Evolutionary conservation across 2,113 vertebrate genomes (phyloP).

Genomic region (Xyliphius kryptos): DNA sequence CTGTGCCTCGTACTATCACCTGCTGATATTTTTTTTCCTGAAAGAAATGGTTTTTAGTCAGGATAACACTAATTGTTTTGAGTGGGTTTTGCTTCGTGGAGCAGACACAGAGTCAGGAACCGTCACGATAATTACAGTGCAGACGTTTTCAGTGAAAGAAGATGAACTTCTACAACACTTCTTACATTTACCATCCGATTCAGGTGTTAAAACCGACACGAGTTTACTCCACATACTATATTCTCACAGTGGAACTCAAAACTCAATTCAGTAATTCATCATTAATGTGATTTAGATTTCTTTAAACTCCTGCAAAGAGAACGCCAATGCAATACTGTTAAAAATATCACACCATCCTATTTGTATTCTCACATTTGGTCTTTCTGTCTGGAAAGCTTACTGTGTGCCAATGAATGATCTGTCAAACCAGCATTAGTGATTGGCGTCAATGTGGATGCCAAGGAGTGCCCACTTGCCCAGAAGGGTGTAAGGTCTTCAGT

Average conservation of each 20-base stretch:
- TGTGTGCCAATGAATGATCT: constrained; percentile 55
- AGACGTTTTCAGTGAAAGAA: constrained; percentile 40
- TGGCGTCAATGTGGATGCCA: constrained; percentile 56
- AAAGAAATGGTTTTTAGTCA: constrained; percentile 38
- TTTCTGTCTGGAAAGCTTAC: constrained; percentile 1
- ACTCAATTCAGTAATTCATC: too few relatives aligned
- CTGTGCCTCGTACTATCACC: constrained; percentile 50
- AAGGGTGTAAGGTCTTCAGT: constrained; percentile 57
- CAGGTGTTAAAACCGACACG: too few relatives aligned
- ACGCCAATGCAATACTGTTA: too few relatives aligned
- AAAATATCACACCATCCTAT: not conserved
- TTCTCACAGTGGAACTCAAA: too few relatives aligned
- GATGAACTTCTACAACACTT: constrained; percentile 20
- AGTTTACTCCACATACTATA: too few relatives aligned
- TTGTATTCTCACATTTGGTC: constrained; percentile 13
- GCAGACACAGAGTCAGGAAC: constrained; percentile 51
- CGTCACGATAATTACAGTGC: constrained; percentile 52
- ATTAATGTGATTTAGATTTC: too few relatives aligned
- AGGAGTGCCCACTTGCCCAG: constrained; percentile 63
- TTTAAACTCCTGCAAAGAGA: too few relatives aligned
- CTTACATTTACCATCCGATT: too few relatives aligned
- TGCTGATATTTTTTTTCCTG: constrained; percentile 50
- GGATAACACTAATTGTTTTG: constrained; percentile 33
- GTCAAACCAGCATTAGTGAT: constrained; percentile 59
- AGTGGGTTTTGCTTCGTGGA: constrained; percentile 45